Evolutionary conservation across 2,888 invertebrate species (phyloP).

Genomic region (Drosophila multiciliata): DNA sequence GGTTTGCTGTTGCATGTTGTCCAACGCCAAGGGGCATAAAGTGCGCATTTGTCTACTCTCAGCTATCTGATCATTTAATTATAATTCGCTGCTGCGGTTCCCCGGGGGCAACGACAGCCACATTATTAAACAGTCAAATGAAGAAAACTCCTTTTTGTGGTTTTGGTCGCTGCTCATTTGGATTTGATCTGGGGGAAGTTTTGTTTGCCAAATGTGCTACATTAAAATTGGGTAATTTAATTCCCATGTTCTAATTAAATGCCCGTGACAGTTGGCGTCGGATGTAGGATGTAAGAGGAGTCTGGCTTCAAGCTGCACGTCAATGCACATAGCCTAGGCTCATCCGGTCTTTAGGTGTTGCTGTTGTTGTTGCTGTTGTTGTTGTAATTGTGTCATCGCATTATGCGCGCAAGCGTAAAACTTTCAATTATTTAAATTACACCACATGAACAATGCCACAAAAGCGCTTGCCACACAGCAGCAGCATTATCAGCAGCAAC

Average conservation of each 20-base stretch:
- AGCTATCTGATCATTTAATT: slow-evolving; percentile 80
- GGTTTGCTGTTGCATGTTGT: slow-evolving; percentile 32
- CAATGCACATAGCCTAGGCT: slow-evolving; percentile 16
- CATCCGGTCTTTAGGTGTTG: slow-evolving; percentile 46
- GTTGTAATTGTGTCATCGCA: slow-evolving; percentile 41
- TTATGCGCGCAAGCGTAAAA: slow-evolving; percentile 79
- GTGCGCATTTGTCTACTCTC: slow-evolving; percentile 66
- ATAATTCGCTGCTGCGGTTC: slow-evolving; percentile 64
- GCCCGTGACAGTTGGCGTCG: slow-evolving; percentile 42
- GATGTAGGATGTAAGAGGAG: slow-evolving; percentile 33
- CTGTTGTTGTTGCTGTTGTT: slow-evolving; percentile 23
- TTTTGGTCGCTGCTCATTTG: slow-evolving; percentile 66
- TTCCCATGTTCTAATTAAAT: slow-evolving; percentile 76
- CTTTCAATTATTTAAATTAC: slow-evolving; percentile 84
- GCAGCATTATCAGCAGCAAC: slow-evolving; percentile 17
- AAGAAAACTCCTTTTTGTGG: slow-evolving; percentile 43
- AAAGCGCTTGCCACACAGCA: slow-evolving; percentile 60
- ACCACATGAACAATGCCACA: slow-evolving; percentile 82
- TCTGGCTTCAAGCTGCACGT: slow-evolving; percentile 15
- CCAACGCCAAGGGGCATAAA: slow-evolving; percentile 34
- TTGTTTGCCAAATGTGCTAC: slow-evolving; percentile 14
- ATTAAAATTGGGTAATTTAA: slow-evolving; percentile 80
- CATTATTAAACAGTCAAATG: background rate
- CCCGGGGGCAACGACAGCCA: slow-evolving; percentile 27
- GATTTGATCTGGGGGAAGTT: slow-evolving; percentile 37